Percentiles rank a stretch among this genome's conserved stretches.
Conservation (phyloP, 2,888 invertebrate genomes). For the Phasia obesa region DNA sequence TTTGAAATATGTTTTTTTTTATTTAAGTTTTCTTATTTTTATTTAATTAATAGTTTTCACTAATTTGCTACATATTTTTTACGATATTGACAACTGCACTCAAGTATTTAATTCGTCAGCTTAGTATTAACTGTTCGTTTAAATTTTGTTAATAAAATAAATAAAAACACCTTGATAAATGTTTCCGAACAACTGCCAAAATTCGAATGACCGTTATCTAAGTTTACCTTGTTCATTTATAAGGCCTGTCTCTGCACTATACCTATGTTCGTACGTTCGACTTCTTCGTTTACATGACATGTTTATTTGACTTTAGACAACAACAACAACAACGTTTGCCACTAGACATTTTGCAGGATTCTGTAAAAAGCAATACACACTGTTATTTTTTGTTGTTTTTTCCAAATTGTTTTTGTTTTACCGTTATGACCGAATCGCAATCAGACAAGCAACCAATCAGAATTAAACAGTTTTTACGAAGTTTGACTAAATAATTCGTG, state of each 20-base stretch:
- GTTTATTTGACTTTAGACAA: conserved; percentile 42
- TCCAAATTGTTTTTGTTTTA: conserved; percentile 1
- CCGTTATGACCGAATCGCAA: conserved; percentile 42
- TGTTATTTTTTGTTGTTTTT: conserved; percentile 5
- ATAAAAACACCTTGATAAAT: conserved; percentile 30
- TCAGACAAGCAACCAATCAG: conserved; percentile 77
- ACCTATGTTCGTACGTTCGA: conserved; percentile 12
- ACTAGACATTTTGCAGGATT: conserved; percentile 70
- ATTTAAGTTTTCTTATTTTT: not conserved
- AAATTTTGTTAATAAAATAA: not conserved
- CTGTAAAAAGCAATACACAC: conserved; percentile 49
- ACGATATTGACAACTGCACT: not conserved
- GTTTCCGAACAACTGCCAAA: conserved; percentile 58
- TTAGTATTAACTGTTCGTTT: conserved; percentile 3
- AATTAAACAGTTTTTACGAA: conserved; percentile 76
- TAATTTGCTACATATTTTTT: not conserved
- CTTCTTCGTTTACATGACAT: too few species aligned
- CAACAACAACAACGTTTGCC: too few species aligned
- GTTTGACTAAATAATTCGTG: conserved; percentile 71
- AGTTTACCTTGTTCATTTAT: conserved; percentile 58
- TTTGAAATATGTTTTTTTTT: not conserved
- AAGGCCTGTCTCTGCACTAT: conserved; percentile 14
- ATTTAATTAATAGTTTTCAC: not conserved
- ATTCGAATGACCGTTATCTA: conserved; percentile 62
- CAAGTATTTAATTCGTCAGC: not conserved